These are phyloP conservation scores for Heterotis niloticus DNA, from an alignment of 2,113 vertebrate species.

Conservation along the genomic window DNA sequence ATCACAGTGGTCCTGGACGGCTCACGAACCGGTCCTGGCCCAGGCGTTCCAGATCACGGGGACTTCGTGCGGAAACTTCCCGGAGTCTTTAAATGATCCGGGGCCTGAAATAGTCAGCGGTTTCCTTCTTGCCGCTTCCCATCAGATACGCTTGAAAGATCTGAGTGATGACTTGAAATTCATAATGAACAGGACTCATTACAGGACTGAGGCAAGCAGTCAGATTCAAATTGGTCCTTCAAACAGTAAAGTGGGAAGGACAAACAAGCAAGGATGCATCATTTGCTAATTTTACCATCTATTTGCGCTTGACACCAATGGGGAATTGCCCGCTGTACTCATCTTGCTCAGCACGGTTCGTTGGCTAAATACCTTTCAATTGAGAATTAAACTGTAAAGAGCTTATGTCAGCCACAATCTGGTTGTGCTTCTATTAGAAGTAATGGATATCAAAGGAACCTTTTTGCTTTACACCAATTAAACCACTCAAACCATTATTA, in stretches of 20 bases:
- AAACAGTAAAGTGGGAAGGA: neutral
- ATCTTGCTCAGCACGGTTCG: conserved; percentile 29
- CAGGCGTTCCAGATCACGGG: too few relatives aligned
- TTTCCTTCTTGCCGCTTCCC: neutral
- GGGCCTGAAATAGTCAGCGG: neutral
- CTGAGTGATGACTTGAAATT: neutral
- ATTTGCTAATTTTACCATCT: neutral
- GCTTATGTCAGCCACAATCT: neutral
- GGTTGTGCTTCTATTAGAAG: conserved; percentile 24
- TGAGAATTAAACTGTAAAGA: conserved; percentile 21
- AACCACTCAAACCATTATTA: conserved; percentile 30
- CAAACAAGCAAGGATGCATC: conserved; percentile 16
- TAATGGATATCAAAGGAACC: conserved; percentile 40
- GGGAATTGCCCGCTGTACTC: conserved; percentile 31
- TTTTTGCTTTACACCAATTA: conserved; percentile 37
- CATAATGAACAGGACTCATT: neutral
- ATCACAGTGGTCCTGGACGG: too few relatives aligned
- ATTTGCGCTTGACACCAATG: conserved; percentile 20
- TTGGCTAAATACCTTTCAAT: conserved; percentile 12
- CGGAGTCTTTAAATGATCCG: neutral
- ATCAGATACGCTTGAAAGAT: neutral
- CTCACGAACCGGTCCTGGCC: too few relatives aligned
- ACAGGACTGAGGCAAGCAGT: neutral
- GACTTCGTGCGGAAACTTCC: neutral
- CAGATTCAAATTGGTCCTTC: neutral